These are phyloP conservation scores for Barypeithes pellucidus DNA, from an alignment of 2,888 invertebrate species.

Conservation along the genomic window DNA sequence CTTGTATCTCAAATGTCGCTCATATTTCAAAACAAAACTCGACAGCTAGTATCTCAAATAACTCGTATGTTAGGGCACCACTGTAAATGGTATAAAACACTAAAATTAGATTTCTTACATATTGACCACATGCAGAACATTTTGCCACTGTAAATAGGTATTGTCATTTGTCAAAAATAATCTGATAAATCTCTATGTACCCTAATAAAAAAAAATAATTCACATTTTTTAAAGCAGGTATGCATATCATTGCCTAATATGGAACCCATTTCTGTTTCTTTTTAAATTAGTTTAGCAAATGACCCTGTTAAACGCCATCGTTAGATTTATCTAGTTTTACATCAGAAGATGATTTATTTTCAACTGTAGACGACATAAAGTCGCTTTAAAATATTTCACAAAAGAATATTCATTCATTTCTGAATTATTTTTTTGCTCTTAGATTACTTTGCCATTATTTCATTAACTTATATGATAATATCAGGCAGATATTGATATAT, in stretches of 20 bases:
- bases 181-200: background rate
- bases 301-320: background rate
- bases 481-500: no score
- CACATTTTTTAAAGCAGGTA: background rate
- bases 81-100: no score
- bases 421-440: background rate
- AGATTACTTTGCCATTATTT: no score
- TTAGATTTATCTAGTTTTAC: background rate
- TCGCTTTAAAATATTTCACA: background rate
- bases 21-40: no score
- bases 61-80: no score
- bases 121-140: no score
- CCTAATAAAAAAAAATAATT: background rate
- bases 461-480: no score
- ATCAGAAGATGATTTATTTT: constrained; percentile 11
- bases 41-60: no score
- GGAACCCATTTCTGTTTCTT: constrained; percentile 8
- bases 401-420: background rate
- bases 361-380: background rate
- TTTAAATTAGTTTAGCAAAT: background rate
- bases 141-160: no score
- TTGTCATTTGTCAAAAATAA: background rate
- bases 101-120: no score
- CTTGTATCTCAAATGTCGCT: no score
- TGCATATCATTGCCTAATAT: constrained; percentile 2